phyloP scores from a whole-genome alignment of 2,113 vertebrate genomes.

The Butorides virescens region DNA sequence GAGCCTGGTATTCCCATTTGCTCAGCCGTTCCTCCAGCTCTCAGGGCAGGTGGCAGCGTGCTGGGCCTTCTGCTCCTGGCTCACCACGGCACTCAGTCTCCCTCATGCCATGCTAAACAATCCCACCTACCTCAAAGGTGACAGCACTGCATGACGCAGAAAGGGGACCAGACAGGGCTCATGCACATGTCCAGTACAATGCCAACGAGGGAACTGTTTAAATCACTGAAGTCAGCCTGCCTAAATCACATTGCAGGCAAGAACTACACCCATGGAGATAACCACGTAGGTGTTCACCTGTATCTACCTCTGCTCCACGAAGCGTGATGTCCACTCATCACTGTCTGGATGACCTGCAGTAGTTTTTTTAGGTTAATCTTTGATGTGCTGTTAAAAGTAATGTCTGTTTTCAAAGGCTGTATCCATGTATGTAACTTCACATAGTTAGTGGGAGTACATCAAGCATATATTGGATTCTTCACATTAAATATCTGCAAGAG shows the following conservation, averaged over 20 bases:
- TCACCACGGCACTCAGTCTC: not conserved
- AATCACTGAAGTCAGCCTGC: not conserved
- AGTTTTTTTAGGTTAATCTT: not conserved
- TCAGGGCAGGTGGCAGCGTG: fast-evolving
- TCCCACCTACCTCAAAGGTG: not conserved
- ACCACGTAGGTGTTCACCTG: not conserved
- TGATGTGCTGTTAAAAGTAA: not conserved
- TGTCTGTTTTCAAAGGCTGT: not conserved
- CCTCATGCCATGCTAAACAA: not conserved
- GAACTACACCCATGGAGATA: not conserved
- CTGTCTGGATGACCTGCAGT: not conserved
- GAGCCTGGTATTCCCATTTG: not conserved
- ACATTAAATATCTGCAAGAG: not conserved
- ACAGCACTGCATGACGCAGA: not conserved
- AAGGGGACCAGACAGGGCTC: not conserved
- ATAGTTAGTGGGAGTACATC: not conserved
- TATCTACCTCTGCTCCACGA: not conserved
- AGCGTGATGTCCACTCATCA: not conserved
- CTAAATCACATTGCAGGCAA: not conserved
- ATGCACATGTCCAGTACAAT: not conserved
- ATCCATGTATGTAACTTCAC: not conserved
- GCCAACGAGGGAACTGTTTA: not conserved
- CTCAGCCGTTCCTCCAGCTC: not conserved
- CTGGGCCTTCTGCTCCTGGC: not conserved
- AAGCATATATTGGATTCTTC: not conserved